phyloP scores from a whole-genome alignment of 2,797 vertebrate species.

The Delichon dasypus region DNA sequence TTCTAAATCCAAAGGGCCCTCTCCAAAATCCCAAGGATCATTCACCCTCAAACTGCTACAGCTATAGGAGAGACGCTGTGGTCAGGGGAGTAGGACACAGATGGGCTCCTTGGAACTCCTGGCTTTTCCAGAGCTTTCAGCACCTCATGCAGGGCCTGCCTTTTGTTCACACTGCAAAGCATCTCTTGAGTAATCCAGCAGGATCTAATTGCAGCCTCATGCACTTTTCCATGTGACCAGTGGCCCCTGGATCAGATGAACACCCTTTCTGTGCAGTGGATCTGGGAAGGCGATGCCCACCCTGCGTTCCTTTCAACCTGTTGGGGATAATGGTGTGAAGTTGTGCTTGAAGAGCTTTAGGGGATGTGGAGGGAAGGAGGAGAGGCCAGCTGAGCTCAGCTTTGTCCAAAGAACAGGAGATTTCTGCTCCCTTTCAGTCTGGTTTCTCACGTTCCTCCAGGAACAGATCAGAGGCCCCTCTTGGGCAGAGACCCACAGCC shows the following conservation, averaged over 20 bases:
- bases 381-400: background rate
- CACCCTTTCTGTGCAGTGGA: background rate
- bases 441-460: background rate
- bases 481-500: background rate
- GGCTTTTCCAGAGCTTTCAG: background rate
- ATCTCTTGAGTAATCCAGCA: background rate
- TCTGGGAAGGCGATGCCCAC: background rate
- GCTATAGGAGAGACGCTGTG: background rate
- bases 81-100: background rate
- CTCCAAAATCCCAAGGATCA: background rate
- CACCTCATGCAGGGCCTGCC: background rate
- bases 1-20: background rate
- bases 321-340: background rate
- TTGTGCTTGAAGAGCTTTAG: background rate
- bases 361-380: background rate
- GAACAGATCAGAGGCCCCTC: background rate
- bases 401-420: fast-evolving
- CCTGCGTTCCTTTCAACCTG: background rate
- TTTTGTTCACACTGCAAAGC: background rate
- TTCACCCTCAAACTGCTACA: background rate
- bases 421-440: background rate
- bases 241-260: background rate
- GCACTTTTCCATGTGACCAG: background rate
- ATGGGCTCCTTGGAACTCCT: background rate
- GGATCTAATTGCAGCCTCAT: background rate